Evolutionary conservation across 2,888 invertebrate genomes (phyloP).

Genomic region (Agrochola circellaris): DNA sequence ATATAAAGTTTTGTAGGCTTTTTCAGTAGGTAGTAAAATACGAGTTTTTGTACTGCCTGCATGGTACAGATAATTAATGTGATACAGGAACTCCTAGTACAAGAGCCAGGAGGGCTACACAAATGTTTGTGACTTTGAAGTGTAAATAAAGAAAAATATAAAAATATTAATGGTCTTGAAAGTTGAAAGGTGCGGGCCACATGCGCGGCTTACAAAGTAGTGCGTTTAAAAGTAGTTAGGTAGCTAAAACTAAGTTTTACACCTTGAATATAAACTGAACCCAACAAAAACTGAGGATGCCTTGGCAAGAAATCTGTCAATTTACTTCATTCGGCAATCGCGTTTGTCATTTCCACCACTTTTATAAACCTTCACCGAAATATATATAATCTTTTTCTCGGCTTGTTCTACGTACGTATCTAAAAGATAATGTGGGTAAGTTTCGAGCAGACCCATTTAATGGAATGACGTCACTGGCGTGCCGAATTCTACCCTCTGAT

Average conservation of each 20-base stretch:
- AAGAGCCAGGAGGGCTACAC: too few relatives aligned
- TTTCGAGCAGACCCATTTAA: constrained; percentile 1
- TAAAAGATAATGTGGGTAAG: neutral
- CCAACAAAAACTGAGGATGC: neutral
- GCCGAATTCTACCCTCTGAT: constrained; percentile 46
- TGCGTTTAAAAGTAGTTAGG: neutral
- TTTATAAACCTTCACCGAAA: neutral
- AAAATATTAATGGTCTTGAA: neutral
- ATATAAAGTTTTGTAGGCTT: neutral
- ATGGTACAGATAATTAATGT: neutral
- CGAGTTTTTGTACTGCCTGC: neutral
- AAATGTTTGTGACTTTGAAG: too few relatives aligned
- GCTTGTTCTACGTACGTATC: too few relatives aligned
- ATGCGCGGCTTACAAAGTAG: neutral
- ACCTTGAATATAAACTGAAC: neutral
- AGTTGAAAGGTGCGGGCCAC: neutral
- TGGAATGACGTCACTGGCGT: constrained; percentile 49
- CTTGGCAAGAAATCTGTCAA: neutral
- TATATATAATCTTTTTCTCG: neutral
- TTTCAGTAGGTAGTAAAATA: neutral
- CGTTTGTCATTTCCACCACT: neutral
- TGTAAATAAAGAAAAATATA: too few relatives aligned
- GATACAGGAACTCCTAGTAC: too few relatives aligned
- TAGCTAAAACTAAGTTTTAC: neutral
- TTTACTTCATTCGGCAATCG: neutral